phyloP scores from a whole-genome alignment of 2,888 invertebrate species.

The Acanthacorydalis orientalis region DNA sequence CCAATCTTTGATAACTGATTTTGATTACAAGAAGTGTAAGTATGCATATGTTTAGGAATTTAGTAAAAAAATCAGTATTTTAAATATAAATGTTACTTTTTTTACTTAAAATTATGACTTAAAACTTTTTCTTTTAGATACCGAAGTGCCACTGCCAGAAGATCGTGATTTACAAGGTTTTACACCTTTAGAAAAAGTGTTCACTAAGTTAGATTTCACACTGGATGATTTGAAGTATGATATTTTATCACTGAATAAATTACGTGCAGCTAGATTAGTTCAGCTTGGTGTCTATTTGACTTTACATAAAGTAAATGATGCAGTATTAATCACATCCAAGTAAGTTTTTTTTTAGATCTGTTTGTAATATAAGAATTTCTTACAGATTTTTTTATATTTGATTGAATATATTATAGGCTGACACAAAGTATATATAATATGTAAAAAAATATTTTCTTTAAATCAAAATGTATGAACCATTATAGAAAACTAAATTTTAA shows the following conservation, averaged over 20 bases:
- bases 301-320: constrained; percentile 26
- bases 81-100: too few species aligned
- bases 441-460: too few species aligned
- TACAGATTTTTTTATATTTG: too few species aligned
- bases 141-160: constrained; percentile 52
- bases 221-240: constrained; percentile 25
- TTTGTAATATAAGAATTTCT: too few species aligned
- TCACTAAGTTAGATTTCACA: constrained; percentile 36
- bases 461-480: too few species aligned
- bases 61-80: too few species aligned
- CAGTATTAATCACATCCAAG: constrained; percentile 21
- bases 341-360: constrained; percentile 11
- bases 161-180: constrained; percentile 69
- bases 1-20: constrained; percentile 30
- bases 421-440: too few species aligned
- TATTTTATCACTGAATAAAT: constrained; percentile 24
- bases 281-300: constrained; percentile 32
- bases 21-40: constrained; percentile 36
- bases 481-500: too few species aligned
- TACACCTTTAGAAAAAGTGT: constrained; percentile 46
- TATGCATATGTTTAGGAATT: constrained; percentile 10
- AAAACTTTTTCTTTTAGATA: constrained; percentile 31
- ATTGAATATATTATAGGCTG: too few species aligned
- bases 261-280: constrained; percentile 32
- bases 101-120: constrained; percentile 3